Evolutionary conservation across 2,797 vertebrate species (phyloP).

Genomic region (Aselliscus stoliczkanus): DNA sequence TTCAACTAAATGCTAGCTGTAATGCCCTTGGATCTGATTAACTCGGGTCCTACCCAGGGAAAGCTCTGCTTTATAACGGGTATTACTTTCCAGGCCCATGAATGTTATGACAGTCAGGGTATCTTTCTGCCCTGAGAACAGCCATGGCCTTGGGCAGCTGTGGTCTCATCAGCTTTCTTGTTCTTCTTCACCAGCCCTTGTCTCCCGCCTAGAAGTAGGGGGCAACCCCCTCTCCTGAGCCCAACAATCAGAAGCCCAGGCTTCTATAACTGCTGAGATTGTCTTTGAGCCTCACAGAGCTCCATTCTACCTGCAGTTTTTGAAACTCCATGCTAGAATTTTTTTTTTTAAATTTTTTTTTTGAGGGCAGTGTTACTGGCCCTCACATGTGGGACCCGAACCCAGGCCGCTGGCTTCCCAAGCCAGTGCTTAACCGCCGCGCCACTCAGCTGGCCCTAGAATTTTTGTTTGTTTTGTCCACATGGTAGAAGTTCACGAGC

Average conservation of each 20-base stretch:
- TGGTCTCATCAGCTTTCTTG: not conserved
- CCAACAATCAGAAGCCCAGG: accelerated
- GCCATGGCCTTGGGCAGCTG: not conserved
- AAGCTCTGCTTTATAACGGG: not conserved
- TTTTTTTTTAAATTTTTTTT: too few species aligned
- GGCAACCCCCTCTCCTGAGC: not conserved
- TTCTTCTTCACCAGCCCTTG: not conserved
- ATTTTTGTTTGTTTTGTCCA: not conserved
- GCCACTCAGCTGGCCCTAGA: too few species aligned
- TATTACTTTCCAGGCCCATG: not conserved
- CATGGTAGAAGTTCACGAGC: not conserved
- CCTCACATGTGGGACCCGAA: too few species aligned
- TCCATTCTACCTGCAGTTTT: accelerated
- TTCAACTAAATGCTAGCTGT: not conserved
- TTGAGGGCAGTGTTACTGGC: too few species aligned
- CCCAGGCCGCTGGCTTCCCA: too few species aligned
- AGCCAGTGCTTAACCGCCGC: too few species aligned
- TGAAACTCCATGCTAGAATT: accelerated
- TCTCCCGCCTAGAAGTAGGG: not conserved
- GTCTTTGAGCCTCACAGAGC: not conserved
- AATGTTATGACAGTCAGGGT: accelerated
- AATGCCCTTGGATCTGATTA: not conserved
- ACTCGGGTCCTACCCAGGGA: not conserved
- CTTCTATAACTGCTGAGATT: not conserved
- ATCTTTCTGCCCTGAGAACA: not conserved